Percentiles rank a stretch among this genome's conserved stretches.
Conservation (phyloP, 2,797 vertebrate species). For the Falco naumanni region DNA sequence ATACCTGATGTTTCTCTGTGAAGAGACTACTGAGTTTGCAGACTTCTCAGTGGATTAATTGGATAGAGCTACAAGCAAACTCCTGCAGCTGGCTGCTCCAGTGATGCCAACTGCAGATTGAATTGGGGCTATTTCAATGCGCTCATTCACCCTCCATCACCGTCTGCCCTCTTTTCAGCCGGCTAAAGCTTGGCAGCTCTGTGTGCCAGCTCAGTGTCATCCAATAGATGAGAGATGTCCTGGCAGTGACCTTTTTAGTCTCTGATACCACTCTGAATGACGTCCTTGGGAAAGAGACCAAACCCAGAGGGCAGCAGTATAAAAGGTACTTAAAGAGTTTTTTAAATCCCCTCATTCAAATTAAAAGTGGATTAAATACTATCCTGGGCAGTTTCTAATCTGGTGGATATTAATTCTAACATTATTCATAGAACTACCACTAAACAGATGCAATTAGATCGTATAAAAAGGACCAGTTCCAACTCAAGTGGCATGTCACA, state of each 20-base stretch:
- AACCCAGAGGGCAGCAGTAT: background rate
- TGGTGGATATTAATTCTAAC: constrained; percentile 60
- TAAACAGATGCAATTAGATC: constrained; percentile 36
- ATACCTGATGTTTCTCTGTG: background rate
- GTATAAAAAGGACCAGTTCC: constrained; percentile 53
- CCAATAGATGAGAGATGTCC: background rate
- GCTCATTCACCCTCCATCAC: background rate
- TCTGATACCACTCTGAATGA: background rate
- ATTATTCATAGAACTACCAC: constrained; percentile 45
- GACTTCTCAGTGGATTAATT: background rate
- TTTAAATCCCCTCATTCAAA: constrained; percentile 60
- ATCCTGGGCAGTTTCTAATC: constrained; percentile 55
- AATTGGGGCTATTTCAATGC: background rate
- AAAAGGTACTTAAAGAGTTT: constrained; percentile 46
- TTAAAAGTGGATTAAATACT: constrained; percentile 70
- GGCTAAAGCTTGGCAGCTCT: background rate
- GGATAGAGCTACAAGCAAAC: background rate
- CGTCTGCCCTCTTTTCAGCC: background rate
- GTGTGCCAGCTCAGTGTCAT: background rate
- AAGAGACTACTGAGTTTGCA: background rate
- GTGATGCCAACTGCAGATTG: background rate
- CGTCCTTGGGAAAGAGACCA: constrained; percentile 1
- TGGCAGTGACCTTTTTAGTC: background rate
- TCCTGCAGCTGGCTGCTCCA: background rate
- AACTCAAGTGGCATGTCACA: constrained; percentile 43